Conservation (phyloP, 2,797 vertebrate species). For the Columba guinea region DNA sequence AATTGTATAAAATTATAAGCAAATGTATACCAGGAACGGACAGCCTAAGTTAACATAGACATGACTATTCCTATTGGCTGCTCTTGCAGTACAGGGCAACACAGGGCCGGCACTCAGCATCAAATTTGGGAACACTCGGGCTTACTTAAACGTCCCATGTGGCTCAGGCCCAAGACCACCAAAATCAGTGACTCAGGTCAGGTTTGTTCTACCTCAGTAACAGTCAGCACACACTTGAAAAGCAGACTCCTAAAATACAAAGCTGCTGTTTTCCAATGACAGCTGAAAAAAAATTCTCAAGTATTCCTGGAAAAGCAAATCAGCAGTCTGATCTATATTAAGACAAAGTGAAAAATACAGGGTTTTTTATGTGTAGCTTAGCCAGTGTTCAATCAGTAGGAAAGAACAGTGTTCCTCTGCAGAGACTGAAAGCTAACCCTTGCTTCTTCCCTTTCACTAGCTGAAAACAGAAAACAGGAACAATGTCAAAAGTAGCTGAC, state of each 20-base stretch:
- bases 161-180: neutral
- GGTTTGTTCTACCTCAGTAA: slow-evolving; percentile 5
- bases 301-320: slow-evolving; percentile 30
- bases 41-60: neutral
- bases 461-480: neutral
- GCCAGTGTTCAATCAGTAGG: neutral
- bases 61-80: neutral
- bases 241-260: slow-evolving; percentile 14
- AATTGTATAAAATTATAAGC: neutral
- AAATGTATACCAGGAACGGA: neutral
- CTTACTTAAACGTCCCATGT: neutral
- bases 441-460: neutral
- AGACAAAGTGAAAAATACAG: slow-evolving; percentile 25
- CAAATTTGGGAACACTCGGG: neutral
- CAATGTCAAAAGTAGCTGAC: neutral
- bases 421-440: neutral
- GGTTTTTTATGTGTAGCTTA: neutral
- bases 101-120: neutral
- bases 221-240: neutral
- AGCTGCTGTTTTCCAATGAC: neutral
- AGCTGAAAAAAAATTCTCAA: neutral
- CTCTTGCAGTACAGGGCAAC: neutral
- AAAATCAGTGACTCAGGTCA: neutral
- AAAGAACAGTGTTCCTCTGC: neutral
- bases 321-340: slow-evolving; percentile 26